Evolutionary conservation across 1,140 invertebrate genomes (phyloP).

Genomic region (Penaeus chinensis): DNA sequence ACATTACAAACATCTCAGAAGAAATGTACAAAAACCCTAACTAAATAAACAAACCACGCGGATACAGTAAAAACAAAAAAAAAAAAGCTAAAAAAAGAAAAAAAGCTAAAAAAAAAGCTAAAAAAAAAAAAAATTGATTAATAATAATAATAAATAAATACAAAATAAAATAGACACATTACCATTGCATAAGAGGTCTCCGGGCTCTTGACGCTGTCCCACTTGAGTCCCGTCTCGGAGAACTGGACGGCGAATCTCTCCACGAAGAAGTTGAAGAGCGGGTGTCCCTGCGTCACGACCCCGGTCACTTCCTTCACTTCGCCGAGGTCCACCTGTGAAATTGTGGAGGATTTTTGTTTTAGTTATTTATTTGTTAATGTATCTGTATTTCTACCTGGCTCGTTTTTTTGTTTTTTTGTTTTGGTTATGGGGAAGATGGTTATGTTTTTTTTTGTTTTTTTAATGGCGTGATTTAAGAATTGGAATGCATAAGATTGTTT

Average conservation of each 20-base stretch:
- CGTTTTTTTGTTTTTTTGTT: too few species aligned
- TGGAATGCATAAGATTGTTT: too few species aligned
- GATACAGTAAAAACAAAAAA: too few species aligned
- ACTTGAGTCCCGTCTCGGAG: slow-evolving; percentile 66
- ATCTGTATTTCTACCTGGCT: not conserved
- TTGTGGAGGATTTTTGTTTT: not conserved
- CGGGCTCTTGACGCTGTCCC: slow-evolving; percentile 62
- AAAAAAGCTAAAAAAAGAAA: too few species aligned
- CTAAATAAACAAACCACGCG: too few species aligned
- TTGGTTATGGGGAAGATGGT: too few species aligned
- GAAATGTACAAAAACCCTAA: too few species aligned
- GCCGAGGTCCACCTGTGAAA: slow-evolving; percentile 66
- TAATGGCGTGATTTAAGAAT: too few species aligned
- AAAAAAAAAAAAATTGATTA: not conserved
- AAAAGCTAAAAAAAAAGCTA: too few species aligned
- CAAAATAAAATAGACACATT: not conserved
- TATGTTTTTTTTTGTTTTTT: too few species aligned
- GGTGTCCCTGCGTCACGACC: slow-evolving; percentile 67
- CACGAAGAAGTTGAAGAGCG: slow-evolving; percentile 66
- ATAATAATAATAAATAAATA: not conserved
- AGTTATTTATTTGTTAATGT: not conserved
- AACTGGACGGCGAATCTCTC: slow-evolving; percentile 66
- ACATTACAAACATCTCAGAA: too few species aligned
- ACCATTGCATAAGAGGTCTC: slow-evolving; percentile 56
- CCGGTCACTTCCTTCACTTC: slow-evolving; percentile 67